Base-by-base conservation (phyloP, 64 coral and sea anemone species). In the Dendrophyllia cribrosa region DNA sequence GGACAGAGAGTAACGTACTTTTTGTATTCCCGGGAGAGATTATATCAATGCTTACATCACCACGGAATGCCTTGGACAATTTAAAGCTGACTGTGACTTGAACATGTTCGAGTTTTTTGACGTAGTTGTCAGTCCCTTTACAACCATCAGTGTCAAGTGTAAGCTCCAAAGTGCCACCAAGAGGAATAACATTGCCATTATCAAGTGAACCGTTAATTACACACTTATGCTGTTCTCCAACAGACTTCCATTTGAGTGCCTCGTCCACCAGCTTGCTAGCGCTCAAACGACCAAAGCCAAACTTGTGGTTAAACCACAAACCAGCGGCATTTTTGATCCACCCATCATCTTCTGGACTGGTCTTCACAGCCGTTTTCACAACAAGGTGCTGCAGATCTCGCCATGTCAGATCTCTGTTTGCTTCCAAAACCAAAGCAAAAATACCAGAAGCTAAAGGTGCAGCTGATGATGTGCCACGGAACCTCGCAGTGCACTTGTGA, bases 361-460 rank as follows among this genome's bases (percentile, higher is more conserved):
- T 99, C 51, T 96, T 96, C 65, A 90, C 67, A 63, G 97, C 94
- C 3, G 91, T 94, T 9, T 92, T 89, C 10, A 99, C 94, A 45
- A 99, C 88, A 76, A 99, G 86, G 72, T 99, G 97, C 64, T 99
- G 97, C 17, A 99, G 89, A 75, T 99, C 97, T 62, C 97, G 83
- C 97, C 97, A 99, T 9, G 83, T 96, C 11, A 99, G 94, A 60
- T 91, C 81, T 19, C 62, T 77, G 82, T 99, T 99, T 9, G 97
- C 97, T 84, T 99, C 82, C 13, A 99, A 77, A 58, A 99, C 94
- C 24, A 99, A 83, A 66, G 97, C 97, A 96, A 99, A 96, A 58
- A 99, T 96, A 47, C 94, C 97, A 19, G 97, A 92, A n/a, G 94
- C 97, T 2, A 99, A 86, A 7, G 97, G 97, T 66, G 97, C 97